Evolutionary conservation across 2,888 invertebrate genomes (phyloP).

Genomic region (Sphaeridia pumilis): DNA sequence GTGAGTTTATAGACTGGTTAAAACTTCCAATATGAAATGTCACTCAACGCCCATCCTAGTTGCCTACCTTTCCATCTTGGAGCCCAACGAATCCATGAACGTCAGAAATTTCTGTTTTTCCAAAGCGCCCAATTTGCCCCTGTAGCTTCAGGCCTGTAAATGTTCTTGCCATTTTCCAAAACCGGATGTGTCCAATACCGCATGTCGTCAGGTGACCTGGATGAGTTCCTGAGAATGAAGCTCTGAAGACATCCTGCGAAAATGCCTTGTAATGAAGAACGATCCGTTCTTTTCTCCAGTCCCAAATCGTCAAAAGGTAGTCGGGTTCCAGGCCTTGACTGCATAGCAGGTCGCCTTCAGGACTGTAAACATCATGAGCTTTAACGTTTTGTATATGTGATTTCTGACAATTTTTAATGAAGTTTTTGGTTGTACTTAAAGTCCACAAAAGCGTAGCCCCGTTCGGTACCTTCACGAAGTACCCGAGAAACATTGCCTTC

Average conservation of each 20-base stretch:
- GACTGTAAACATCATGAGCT: constrained; percentile 45
- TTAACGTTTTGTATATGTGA: too few relatives aligned
- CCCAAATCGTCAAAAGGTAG: constrained; percentile 77
- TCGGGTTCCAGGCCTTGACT: constrained; percentile 79
- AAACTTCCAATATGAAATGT: background rate
- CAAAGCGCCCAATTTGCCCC: constrained; percentile 78
- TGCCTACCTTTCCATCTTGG: constrained; percentile 68
- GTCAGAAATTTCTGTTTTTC: constrained; percentile 83
- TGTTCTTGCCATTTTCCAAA: constrained; percentile 85
- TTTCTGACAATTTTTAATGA: too few relatives aligned
- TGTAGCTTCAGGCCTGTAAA: constrained; percentile 84
- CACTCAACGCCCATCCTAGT: background rate
- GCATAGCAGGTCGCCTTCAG: constrained; percentile 64
- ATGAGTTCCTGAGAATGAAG: constrained; percentile 69
- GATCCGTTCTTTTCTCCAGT: constrained; percentile 65
- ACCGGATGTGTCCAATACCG: constrained; percentile 68
- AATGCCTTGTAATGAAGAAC: constrained; percentile 69
- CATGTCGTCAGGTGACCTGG: constrained; percentile 67
- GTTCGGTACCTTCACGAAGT: constrained; percentile 62
- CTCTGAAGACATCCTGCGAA: constrained; percentile 64
- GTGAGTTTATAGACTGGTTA: background rate
- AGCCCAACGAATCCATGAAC: constrained; percentile 71
- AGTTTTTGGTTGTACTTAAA: constrained; percentile 38
- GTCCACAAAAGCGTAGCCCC: constrained; percentile 55
- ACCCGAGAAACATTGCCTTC: constrained; percentile 59